These are phyloP conservation scores for Linnaemya vulpina DNA, from an alignment of 2,888 invertebrate genomes.

Conservation along the genomic window DNA sequence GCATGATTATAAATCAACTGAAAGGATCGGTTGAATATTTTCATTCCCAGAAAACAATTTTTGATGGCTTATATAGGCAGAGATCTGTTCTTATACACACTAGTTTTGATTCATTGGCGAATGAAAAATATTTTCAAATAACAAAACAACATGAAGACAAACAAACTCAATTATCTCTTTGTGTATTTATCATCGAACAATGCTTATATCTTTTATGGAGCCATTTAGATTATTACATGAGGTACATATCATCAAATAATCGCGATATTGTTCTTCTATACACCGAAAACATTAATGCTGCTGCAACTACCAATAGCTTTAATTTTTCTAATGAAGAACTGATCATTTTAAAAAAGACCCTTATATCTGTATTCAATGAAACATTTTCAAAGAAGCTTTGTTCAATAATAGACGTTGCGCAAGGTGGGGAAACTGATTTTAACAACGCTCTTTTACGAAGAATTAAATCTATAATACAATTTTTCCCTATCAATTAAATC, in stretches of 20 bases:
- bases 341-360: slow-evolving; percentile 87
- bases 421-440: slow-evolving; percentile 87
- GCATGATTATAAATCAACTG: slow-evolving; percentile 85
- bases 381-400: slow-evolving; percentile 90
- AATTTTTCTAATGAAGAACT: slow-evolving; percentile 84
- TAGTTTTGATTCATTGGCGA: slow-evolving; percentile 83
- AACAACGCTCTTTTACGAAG: slow-evolving; percentile 90
- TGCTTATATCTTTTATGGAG: slow-evolving; percentile 90
- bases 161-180: slow-evolving; percentile 85
- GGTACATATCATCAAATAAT: slow-evolving; percentile 85
- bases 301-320: slow-evolving; percentile 27
- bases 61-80: slow-evolving; percentile 84
- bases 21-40: slow-evolving; percentile 85
- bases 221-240: slow-evolving; percentile 89
- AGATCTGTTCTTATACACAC: slow-evolving; percentile 84
- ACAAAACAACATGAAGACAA: slow-evolving; percentile 85
- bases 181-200: slow-evolving; percentile 88
- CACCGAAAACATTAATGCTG: slow-evolving; percentile 33
- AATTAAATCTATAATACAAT: slow-evolving; percentile 91
- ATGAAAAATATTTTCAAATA: slow-evolving; percentile 82
- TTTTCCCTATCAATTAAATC: slow-evolving; percentile 85
- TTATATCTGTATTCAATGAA: slow-evolving; percentile 90
- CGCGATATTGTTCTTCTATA: slow-evolving; percentile 72
- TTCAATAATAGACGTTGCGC: slow-evolving; percentile 87
- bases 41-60: slow-evolving; percentile 84